Base-by-base conservation (phyloP, 2,888 invertebrate genomes). In the Limenitis camilla region DNA sequence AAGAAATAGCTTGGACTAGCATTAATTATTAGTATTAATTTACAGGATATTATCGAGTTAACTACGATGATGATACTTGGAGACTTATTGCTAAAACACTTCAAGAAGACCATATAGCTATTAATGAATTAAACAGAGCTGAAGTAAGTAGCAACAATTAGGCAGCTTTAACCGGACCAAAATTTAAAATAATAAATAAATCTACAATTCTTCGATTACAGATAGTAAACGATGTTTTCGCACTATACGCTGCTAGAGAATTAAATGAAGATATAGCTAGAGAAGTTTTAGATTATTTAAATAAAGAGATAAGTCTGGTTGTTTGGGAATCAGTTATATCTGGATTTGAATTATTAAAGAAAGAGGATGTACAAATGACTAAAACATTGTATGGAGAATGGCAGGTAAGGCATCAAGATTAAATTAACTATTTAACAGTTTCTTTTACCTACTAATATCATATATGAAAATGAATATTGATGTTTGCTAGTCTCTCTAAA, bases 31-130 rank as follows among this genome's bases (percentile, higher is more conserved):
- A 36, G 28, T 41, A 36, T 48, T 75, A 77, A 28, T 27, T 56
- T 45, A 28, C 71, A 90, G 91, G 90, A 6, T 91, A 86, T 60
- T 91, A 90, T 59, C 78, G 90, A 38, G 90, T 91, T 0, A 91
- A 90, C 62, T 91, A 91, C 53, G 89, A 91, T 29, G 40, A 59
- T 0, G 62, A 68, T 0, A 88, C 88, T 7, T 91, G 91, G 91
- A 65, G 66, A 8, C 66, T 84, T 0, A 88, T 91, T 19, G 88
- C 88, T 0, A 65, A 76, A 2, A 80, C 82, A 7, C 70, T 91
- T 33, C 80, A 74, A 31, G 72, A 69, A 11, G 61, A 79, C 4
- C 80, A 84, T 38, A 52, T 53, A 8, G 41, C 66, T 5, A 82
- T 87, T 28, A 71, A 78, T 55, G 76, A 72, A 82, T 87, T 69